Base-by-base conservation (phyloP, 2,797 vertebrate species). In the Microtus agrestis region DNA sequence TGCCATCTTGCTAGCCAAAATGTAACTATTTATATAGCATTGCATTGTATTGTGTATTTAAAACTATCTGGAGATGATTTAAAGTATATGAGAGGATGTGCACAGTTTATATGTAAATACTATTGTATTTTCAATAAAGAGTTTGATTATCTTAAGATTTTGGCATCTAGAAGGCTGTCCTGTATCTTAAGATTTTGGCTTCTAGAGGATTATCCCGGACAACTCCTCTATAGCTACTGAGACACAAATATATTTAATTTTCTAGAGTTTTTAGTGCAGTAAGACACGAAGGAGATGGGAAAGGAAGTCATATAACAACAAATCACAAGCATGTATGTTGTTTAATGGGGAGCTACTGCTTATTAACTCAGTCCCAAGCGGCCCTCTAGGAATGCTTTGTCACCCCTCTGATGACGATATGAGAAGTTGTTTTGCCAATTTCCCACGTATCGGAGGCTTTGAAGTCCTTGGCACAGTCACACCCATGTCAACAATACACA, bases 251-350 rank as follows among this genome's bases (percentile, higher is more conserved):
- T 48, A 78, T 84, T 78, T 88, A 80, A 63, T 73, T 81, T 77
- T 88, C 43, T 40, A 71, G 86, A 69, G 84, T 87, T 79, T 59
- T 85, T 89, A 77, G n/a, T 96, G 56, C 6, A 86, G 74, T 67
- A 61, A 93, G 82, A 81, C 37, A 91, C 13, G 61, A 91, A 89
- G 59, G 81, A 95, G 48, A 63, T 89, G 15, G 15, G 31, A 92
- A 88, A 86, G 34, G n/a, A 74, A 78, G 67, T 43, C 4, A 29
- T 61, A 10, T 92, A 27, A 34, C 59, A 67, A 71, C 1, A 93
- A 82, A 73, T 54, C 51, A 77, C 37, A 87, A 43, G 34, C 31
- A 65, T 46, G 63, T 48, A 74, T 13, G 9, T 80, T 88, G 54
- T 79, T 61, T 73, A 89, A 65, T 48, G 78, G 31, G 6, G 34